Conservation (phyloP, 2,797 vertebrate species). For the Phoebastria nigripes region DNA sequence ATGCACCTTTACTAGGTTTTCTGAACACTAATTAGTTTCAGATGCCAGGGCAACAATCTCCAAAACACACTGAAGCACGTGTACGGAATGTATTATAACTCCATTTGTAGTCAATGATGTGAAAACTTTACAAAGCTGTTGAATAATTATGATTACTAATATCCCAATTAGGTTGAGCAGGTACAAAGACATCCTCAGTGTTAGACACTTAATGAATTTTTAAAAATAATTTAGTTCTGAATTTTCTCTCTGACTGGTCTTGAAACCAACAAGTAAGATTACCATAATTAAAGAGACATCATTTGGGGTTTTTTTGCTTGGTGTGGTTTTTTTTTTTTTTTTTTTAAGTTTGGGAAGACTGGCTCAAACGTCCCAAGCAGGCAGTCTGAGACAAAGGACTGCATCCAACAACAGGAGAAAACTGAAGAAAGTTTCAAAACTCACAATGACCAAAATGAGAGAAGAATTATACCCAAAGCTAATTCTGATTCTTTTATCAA, state of each 20-base stretch:
- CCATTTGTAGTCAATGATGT: slow-evolving; percentile 47
- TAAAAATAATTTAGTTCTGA: background rate
- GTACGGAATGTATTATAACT: slow-evolving; percentile 42
- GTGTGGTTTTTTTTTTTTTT: background rate
- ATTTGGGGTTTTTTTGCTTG: background rate
- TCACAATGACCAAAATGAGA: background rate
- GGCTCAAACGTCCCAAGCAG: no score
- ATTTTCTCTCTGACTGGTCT: background rate
- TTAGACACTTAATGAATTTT: background rate
- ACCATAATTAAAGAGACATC: background rate
- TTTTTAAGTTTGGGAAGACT: no score
- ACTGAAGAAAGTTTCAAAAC: background rate
- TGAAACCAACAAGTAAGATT: background rate
- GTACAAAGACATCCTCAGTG: slow-evolving; percentile 17
- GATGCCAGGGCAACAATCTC: slow-evolving; percentile 59
- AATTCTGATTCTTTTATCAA: background rate
- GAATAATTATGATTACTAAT: slow-evolving; percentile 63
- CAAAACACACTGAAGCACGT: slow-evolving; percentile 60
- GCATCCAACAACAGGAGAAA: background rate
- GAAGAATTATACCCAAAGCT: background rate
- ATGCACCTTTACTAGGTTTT: slow-evolving; percentile 19
- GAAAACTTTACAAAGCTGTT: slow-evolving; percentile 57
- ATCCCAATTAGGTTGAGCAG: slow-evolving; percentile 41
- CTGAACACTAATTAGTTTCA: slow-evolving; percentile 55
- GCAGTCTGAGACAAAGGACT: background rate